Evolutionary conservation across 2,113 vertebrate species (phyloP), one percentile per base, ranked within the genome.

Genomic region (Xiphophorus maculatus): DNA sequence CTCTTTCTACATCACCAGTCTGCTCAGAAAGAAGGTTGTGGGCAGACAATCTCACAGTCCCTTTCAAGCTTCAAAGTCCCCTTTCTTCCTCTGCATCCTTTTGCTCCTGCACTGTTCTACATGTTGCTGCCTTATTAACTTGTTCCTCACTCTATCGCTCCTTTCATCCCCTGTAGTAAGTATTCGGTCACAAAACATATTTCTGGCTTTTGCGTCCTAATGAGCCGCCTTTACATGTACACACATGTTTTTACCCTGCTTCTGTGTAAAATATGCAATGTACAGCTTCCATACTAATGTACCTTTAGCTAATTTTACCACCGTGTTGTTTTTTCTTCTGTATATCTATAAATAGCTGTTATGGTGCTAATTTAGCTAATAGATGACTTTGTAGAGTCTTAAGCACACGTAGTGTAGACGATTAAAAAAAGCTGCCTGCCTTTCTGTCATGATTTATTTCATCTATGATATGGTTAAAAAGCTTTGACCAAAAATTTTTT

Each of bases 61-160:
- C 91, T 93, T 91, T 93, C 82, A 90, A 88, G 84, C 85, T 90
- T 91, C 88, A 90, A 89, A 92, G 89, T 90, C 73, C 62, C 81
- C 68, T 84, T 88, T 90, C 86, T 78, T 84, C 79, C 62, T 74
- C 73, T 8, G 81, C 80, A 87, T 88, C 81, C 54, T 63, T 42
- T 85, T 40, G n/a, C 77, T 85, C 84, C 76, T 71, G 72, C 82
- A 28, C 85, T 76, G 80, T 85, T 88, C 89, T 89, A 87, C 81
- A 80, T 90, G 87, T 86, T 79, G 85, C 81, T 72, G 71, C 82
- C 87, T 92, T 91, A 90, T 93, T 93, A 91, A 89, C 84, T 85
- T 83, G 80, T 81, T 85, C 74, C 48, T 69, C 67, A 11, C 33
- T 37, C 63, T 61, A 32, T 32, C 69, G 6, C 69, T 27, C 71